These are phyloP conservation scores for Stictonetta naevosa DNA, from an alignment of 2,113 vertebrate species.

Conservation along the genomic window DNA sequence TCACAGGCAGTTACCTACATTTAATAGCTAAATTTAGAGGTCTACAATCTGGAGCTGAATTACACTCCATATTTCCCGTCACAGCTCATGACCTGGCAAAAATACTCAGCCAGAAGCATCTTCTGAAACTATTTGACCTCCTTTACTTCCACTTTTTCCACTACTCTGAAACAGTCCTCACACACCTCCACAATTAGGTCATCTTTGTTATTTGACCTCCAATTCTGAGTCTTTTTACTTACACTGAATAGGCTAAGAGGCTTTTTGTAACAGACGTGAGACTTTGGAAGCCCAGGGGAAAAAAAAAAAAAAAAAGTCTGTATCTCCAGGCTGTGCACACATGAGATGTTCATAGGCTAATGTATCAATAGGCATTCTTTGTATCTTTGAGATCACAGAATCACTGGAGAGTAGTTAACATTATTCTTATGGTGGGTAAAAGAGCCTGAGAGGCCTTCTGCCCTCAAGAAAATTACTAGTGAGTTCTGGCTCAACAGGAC, in stretches of 20 bases:
- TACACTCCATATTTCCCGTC: not conserved
- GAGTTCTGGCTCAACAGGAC: not conserved
- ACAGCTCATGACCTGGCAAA: constrained; percentile 46
- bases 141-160: constrained; percentile 10
- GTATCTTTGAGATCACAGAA: not conserved
- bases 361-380: not conserved
- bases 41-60: constrained; percentile 36
- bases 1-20: constrained; percentile 55
- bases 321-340: not conserved
- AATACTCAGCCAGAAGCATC: constrained; percentile 5
- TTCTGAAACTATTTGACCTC: constrained; percentile 39
- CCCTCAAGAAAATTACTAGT: not conserved
- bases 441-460: not conserved
- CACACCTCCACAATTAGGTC: constrained; percentile 44
- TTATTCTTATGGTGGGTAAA: not conserved
- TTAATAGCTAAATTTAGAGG: constrained; percentile 60
- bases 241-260: not conserved
- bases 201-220: constrained; percentile 23
- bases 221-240: constrained; percentile 2
- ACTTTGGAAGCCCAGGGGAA: not conserved
- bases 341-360: not conserved
- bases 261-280: not conserved
- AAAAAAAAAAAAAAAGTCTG: not conserved
- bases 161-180: not conserved
- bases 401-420: not conserved